Conservation (phyloP, 2,797 vertebrate genomes). For the Squalus acanthias region DNA sequence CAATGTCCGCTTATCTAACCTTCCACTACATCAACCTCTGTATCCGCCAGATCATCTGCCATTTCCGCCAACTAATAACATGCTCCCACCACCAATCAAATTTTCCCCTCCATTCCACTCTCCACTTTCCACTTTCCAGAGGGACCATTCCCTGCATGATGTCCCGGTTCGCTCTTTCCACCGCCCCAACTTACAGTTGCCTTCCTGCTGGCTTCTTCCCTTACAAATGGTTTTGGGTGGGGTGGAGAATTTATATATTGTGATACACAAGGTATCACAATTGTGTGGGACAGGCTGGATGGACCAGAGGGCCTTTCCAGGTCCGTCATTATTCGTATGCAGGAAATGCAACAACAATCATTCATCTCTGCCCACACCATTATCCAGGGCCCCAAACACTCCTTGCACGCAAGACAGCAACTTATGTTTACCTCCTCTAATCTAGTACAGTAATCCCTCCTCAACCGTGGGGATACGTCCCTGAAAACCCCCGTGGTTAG, state of each 20-base stretch:
- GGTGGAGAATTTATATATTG: too few species aligned
- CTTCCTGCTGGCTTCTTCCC: neutral
- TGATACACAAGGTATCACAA: too few species aligned
- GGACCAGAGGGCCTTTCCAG: too few species aligned
- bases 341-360: neutral
- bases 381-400: neutral
- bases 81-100: neutral
- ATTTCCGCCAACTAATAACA: neutral
- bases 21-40: neutral
- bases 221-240: too few species aligned
- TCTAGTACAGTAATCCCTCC: neutral
- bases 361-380: neutral
- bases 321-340: neutral
- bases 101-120: neutral
- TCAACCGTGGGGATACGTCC: too few species aligned
- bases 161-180: neutral
- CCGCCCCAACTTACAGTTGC: neutral
- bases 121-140: neutral
- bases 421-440: neutral
- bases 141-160: neutral
- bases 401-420: neutral
- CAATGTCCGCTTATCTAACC: neutral
- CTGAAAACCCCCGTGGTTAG: too few species aligned
- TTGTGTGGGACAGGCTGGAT: too few species aligned
- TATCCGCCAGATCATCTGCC: neutral